Evolutionary conservation across 2,888 invertebrate species (phyloP).

Genomic region (Argyresthia goedartella): DNA sequence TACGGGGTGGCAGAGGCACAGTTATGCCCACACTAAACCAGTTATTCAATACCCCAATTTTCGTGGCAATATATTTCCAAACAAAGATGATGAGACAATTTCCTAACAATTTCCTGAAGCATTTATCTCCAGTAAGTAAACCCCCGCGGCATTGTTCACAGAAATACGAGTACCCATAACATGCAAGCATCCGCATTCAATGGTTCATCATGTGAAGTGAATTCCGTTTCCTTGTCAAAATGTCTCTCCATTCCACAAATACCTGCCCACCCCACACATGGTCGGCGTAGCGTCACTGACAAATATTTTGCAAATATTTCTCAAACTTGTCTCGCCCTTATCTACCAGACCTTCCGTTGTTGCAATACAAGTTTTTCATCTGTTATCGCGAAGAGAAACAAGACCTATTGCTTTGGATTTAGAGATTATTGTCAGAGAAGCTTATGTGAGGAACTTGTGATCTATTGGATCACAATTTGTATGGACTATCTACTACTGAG

Average conservation of each 20-base stretch:
- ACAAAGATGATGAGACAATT: too few species aligned
- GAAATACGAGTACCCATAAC: too few species aligned
- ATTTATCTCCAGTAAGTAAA: too few species aligned
- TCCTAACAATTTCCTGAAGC: too few species aligned
- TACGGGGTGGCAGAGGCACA: too few species aligned
- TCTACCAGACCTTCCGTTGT: conserved; percentile 56
- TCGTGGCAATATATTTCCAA: too few species aligned
- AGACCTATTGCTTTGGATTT: neutral
- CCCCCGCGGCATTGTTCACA: too few species aligned
- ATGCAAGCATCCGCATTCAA: conserved; percentile 9
- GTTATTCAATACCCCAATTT: too few species aligned
- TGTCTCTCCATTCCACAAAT: conserved; percentile 25
- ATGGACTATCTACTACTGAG: conserved; percentile 55
- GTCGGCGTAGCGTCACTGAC: conserved; percentile 48
- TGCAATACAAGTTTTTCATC: conserved; percentile 16
- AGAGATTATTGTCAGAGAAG: conserved; percentile 9
- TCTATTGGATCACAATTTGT: too few species aligned
- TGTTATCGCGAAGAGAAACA: too few species aligned
- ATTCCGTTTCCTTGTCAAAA: conserved; percentile 19
- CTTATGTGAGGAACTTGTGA: neutral
- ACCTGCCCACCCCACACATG: conserved; percentile 13
- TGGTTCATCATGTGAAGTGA: conserved; percentile 21
- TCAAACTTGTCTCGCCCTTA: conserved; percentile 66
- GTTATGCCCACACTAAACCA: too few species aligned
- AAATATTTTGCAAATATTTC: conserved; percentile 71